Percentiles rank a stretch among this genome's conserved stretches.
phyloP scores from a whole-genome alignment of 2,113 vertebrate genomes.

The Perognathus longimembris region DNA sequence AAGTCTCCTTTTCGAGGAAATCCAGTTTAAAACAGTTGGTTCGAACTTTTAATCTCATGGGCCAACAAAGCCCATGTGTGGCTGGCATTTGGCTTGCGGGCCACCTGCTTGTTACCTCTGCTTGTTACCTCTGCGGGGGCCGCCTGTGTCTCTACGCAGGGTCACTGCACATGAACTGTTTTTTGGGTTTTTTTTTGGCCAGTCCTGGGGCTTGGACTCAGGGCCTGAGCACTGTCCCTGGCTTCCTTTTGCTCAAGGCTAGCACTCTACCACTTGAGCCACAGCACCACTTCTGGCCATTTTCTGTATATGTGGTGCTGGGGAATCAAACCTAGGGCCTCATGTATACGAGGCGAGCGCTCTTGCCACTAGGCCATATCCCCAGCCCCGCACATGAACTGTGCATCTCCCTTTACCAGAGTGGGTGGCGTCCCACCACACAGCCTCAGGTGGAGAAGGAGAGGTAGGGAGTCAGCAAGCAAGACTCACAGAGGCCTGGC shows the following conservation, averaged over 20 bases:
- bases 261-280: too few relatives aligned
- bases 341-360: too few relatives aligned
- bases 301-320: too few relatives aligned
- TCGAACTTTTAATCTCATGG: background rate
- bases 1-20: background rate
- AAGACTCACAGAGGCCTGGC: background rate
- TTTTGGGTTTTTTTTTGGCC: background rate
- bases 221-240: too few relatives aligned
- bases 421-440: background rate
- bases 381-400: too few relatives aligned
- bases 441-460: background rate
- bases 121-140: too few relatives aligned
- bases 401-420: too few relatives aligned
- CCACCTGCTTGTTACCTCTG: background rate
- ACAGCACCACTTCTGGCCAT: too few relatives aligned
- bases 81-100: background rate
- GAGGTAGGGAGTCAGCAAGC: background rate
- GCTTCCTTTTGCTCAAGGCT: too few relatives aligned
- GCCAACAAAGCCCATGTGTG: background rate
- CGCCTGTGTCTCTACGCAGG: background rate
- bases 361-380: too few relatives aligned
- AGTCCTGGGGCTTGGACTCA: too few relatives aligned
- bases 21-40: background rate
- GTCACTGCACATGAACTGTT: rapidly evolving
- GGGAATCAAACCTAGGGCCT: too few relatives aligned